phyloP scores from a whole-genome alignment of 2,888 invertebrate genomes.

The Coelopa pilipes region DNA sequence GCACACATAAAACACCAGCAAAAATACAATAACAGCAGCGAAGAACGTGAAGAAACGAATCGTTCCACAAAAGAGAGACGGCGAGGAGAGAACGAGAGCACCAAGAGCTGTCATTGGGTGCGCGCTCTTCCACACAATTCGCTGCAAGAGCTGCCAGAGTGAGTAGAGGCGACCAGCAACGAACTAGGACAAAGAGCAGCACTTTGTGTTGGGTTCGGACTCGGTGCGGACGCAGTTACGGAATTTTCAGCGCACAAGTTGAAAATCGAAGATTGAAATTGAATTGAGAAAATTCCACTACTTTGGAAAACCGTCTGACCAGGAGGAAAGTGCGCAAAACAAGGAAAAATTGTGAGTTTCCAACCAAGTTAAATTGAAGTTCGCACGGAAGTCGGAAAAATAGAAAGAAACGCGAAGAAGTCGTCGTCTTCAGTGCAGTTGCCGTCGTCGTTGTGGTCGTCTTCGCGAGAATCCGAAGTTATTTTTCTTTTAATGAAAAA shows the following conservation, averaged over 20 bases:
- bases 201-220: conserved; percentile 24
- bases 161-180: neutral
- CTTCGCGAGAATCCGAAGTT: too few species aligned
- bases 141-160: neutral
- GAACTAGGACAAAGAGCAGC: conserved; percentile 25
- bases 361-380: neutral
- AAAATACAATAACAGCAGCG: too few species aligned
- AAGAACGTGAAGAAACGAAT: too few species aligned
- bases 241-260: conserved; percentile 2
- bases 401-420: neutral
- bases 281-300: conserved; percentile 13
- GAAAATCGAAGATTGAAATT: neutral
- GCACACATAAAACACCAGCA: too few species aligned
- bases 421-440: neutral
- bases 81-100: neutral
- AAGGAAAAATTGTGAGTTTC: neutral
- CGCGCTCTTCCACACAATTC: conserved; percentile 13
- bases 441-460: neutral
- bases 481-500: conserved; percentile 20
- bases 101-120: neutral
- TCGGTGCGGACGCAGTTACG: conserved; percentile 1
- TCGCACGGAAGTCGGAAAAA: neutral
- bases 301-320: conserved; percentile 10
- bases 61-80: too few species aligned
- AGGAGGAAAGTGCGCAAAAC: conserved; percentile 3